A percentile compares a stretch with the other conserved stretches of the same genome.
Evolutionary conservation across 2,797 vertebrate species (phyloP).

Genomic region (Karalla daura): DNA sequence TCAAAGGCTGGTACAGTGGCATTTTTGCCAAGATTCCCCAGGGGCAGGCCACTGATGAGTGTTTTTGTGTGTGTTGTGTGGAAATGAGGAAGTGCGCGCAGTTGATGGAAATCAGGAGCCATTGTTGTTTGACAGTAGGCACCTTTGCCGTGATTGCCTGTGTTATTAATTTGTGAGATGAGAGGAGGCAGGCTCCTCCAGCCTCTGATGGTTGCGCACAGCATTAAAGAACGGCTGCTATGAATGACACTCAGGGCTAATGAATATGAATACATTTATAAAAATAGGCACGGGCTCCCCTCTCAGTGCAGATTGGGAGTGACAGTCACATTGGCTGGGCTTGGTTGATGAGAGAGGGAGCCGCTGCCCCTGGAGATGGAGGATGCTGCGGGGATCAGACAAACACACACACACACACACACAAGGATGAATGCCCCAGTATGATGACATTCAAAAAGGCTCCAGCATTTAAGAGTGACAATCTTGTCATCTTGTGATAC

Average conservation of each 20-base stretch:
- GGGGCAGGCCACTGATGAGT: conserved; percentile 47
- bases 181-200: conserved; percentile 75
- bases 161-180: conserved; percentile 83
- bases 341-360: conserved; percentile 75
- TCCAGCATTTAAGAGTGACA: conserved; percentile 52
- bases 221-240: conserved; percentile 76
- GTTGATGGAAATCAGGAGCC: conserved; percentile 77
- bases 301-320: conserved; percentile 77
- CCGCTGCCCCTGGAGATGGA: conserved; percentile 71
- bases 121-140: conserved; percentile 83
- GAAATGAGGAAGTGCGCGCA: conserved; percentile 51
- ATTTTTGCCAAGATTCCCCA: conserved; percentile 68
- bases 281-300: conserved; percentile 78
- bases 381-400: conserved; percentile 69
- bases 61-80: conserved; percentile 41
- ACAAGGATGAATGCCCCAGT: conserved; percentile 33
- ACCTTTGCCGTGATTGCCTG: conserved; percentile 83
- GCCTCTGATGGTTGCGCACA: conserved; percentile 70
- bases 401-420: conserved; percentile 38
- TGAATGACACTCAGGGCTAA: conserved; percentile 83
- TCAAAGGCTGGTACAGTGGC: conserved; percentile 69
- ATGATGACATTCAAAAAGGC: conserved; percentile 54
- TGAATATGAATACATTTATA: conserved; percentile 85
- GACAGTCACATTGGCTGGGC: conserved; percentile 79
- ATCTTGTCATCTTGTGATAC: conserved; percentile 36